These are phyloP conservation scores for Monarcha castaneiventris DNA, from an alignment of 2,113 vertebrate genomes.

Conservation along the genomic window DNA sequence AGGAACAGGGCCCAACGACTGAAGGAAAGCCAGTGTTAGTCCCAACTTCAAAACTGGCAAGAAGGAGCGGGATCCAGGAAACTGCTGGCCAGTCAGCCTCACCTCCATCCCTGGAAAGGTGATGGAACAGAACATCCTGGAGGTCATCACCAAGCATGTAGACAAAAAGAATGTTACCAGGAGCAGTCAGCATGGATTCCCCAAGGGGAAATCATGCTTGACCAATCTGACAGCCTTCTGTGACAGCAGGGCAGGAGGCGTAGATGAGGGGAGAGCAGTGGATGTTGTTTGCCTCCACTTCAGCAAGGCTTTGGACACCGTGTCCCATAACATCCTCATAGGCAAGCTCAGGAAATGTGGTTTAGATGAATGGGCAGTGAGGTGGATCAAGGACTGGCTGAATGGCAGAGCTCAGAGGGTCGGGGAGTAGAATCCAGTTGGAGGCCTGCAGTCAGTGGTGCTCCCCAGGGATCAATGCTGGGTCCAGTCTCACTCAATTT, in stretches of 20 bases:
- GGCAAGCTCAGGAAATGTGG: not conserved
- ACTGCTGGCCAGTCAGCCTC: not conserved
- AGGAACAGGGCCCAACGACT: accelerated
- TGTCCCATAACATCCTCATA: not conserved
- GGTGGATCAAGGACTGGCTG: not conserved
- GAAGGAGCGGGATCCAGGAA: not conserved
- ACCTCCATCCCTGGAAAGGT: not conserved
- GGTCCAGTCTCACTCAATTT: not conserved
- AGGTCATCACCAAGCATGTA: not conserved
- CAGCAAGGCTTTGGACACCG: not conserved
- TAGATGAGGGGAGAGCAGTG: not conserved
- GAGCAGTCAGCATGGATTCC: not conserved
- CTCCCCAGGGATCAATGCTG: not conserved
- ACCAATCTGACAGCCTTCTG: not conserved
- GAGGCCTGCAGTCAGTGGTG: not conserved
- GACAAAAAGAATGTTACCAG: not conserved
- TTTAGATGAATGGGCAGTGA: not conserved
- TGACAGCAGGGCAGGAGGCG: not conserved
- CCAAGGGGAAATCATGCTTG: not conserved
- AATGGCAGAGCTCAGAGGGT: not conserved
- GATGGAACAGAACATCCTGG: not conserved
- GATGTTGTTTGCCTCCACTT: not conserved
- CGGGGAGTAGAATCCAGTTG: not conserved
- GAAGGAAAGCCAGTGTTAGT: not conserved
- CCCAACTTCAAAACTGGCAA: not conserved